A percentile compares a stretch with the other conserved stretches of the same genome.
These are phyloP conservation scores for Drosophila lutescens DNA, from an alignment of 2,888 invertebrate genomes.

Conservation along the genomic window DNA sequence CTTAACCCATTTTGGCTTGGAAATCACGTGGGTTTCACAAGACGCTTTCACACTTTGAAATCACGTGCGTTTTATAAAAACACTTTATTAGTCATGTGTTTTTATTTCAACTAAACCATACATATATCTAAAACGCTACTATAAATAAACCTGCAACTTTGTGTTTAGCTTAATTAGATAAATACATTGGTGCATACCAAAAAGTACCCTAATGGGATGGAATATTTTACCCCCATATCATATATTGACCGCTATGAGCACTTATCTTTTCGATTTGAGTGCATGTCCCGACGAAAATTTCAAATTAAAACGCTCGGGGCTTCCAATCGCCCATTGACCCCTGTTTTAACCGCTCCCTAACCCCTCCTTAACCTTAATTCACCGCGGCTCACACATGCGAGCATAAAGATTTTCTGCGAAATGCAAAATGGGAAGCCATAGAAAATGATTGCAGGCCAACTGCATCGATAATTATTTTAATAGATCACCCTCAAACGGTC, in stretches of 20 bases:
- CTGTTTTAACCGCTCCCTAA: neutral
- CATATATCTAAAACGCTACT: neutral
- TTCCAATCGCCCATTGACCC: neutral
- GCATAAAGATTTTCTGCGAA: slow-evolving; percentile 39
- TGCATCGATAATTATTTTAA: slow-evolving; percentile 49
- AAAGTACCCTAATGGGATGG: neutral
- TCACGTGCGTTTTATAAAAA: neutral
- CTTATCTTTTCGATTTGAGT: neutral
- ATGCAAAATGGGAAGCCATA: slow-evolving; percentile 41
- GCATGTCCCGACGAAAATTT: neutral
- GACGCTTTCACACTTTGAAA: neutral
- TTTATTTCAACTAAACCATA: too few relatives aligned
- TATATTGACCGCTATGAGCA: neutral
- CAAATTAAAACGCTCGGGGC: neutral
- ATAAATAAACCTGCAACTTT: neutral
- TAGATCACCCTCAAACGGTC: slow-evolving; percentile 37
- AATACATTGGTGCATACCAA: neutral
- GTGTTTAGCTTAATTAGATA: neutral
- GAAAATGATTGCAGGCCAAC: slow-evolving; percentile 45
- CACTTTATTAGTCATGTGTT: too few relatives aligned
- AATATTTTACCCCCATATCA: neutral
- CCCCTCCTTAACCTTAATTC: neutral
- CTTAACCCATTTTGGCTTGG: slow-evolving; percentile 12
- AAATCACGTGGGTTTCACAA: slow-evolving; percentile 2
- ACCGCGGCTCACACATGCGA: slow-evolving; percentile 4